Conservation (phyloP, 1,140 invertebrate species). For the Rhopalosiphum maidis region DNA sequence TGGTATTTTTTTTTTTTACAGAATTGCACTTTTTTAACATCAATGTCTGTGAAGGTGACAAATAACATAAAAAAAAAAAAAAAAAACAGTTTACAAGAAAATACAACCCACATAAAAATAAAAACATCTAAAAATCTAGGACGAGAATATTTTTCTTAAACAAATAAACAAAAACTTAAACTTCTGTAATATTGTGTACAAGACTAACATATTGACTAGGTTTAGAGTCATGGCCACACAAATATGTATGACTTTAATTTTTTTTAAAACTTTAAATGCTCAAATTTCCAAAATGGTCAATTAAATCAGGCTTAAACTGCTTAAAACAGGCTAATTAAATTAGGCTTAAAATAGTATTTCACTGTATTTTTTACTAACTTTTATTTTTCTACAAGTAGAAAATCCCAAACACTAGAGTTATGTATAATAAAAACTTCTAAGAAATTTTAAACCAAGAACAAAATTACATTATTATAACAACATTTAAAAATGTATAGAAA, state of each 20-base stretch:
- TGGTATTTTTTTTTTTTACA: slow-evolving; percentile 24
- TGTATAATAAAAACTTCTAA: slow-evolving; percentile 45
- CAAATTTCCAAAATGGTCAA: slow-evolving; percentile 37
- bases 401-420: slow-evolving; percentile 48
- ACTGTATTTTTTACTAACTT: slow-evolving; percentile 14
- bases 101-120: slow-evolving; percentile 53
- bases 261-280: slow-evolving; percentile 24
- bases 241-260: slow-evolving; percentile 29
- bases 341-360: slow-evolving; percentile 29
- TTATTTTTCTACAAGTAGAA: slow-evolving; percentile 23
- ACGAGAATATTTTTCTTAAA: slow-evolving; percentile 33
- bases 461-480: slow-evolving; percentile 24
- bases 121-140: slow-evolving; percentile 33
- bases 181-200: slow-evolving; percentile 52
- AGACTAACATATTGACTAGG: slow-evolving; percentile 56
- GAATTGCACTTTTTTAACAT: slow-evolving; percentile 55
- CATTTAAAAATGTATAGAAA: background rate
- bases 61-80: slow-evolving; percentile 17
- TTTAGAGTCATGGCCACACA: slow-evolving; percentile 56
- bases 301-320: background rate
- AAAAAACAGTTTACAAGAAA: slow-evolving; percentile 48
- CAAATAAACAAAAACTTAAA: slow-evolving; percentile 55
- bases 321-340: background rate
- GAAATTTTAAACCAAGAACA: slow-evolving; percentile 36
- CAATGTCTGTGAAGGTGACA: slow-evolving; percentile 42